These are phyloP conservation scores for Oxyura jamaicensis DNA, from an alignment of 2,113 vertebrate genomes.

Conservation along the genomic window DNA sequence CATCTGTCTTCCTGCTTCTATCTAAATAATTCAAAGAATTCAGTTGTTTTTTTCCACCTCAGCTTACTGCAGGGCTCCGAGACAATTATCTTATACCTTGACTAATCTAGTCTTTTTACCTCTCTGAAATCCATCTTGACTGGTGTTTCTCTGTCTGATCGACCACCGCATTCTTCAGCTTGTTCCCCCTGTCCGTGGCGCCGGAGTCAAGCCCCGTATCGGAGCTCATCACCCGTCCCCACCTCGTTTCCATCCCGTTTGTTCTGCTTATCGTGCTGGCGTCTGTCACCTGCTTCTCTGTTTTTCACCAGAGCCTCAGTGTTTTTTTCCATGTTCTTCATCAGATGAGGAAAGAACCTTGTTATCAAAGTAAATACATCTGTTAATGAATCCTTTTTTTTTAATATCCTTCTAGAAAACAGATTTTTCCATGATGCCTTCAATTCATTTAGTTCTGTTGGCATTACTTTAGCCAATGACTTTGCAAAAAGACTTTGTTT, in stretches of 20 bases:
- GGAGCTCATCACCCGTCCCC: neutral
- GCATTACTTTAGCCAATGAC: neutral
- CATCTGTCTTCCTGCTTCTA: neutral
- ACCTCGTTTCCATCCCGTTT: neutral
- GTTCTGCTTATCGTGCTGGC: neutral
- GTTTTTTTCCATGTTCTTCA: neutral
- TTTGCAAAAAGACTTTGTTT: neutral
- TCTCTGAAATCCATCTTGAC: neutral
- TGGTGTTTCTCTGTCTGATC: neutral
- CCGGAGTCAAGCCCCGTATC: rapidly evolving
- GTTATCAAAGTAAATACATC: neutral
- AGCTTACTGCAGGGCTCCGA: neutral
- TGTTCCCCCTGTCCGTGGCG: rapidly evolving
- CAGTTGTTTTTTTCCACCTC: neutral
- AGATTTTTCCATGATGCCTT: neutral
- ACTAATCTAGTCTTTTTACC: neutral
- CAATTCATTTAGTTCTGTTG: neutral
- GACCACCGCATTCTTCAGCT: neutral
- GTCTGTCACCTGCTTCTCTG: neutral
- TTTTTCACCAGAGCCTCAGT: neutral
- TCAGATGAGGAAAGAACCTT: neutral
- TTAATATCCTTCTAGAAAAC: neutral
- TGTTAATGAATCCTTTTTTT: neutral
- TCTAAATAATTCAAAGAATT: neutral
- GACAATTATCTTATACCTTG: neutral